Conservation (phyloP, 2,113 vertebrate genomes). For the Cavia porcellus region DNA sequence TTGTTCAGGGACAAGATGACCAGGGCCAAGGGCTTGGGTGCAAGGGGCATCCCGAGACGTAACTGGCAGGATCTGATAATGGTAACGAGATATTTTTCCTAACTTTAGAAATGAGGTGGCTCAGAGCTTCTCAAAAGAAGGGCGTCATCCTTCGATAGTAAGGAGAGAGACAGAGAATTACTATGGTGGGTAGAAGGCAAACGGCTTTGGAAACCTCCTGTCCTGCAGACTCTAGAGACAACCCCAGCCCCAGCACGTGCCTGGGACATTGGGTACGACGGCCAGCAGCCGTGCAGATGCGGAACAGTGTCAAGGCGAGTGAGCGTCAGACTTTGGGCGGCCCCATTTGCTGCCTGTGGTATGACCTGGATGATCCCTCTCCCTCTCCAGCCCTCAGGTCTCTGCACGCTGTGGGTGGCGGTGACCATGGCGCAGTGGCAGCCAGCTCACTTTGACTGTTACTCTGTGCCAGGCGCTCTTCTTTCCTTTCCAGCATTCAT, state of each 20-base stretch:
- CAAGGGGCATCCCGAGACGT: background rate
- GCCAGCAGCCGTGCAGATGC: no score
- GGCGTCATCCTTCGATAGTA: background rate
- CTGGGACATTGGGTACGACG: background rate
- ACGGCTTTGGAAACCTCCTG: background rate
- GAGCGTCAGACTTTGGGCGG: background rate
- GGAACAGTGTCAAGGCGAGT: background rate
- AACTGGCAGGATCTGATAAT: background rate
- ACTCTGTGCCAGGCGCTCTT: background rate
- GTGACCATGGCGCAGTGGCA: background rate
- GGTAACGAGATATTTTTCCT: background rate
- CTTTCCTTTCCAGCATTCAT: background rate
- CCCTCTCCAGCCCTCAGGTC: background rate
- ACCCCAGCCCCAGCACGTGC: rapidly evolving
- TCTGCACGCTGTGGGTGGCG: background rate
- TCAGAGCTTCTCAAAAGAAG: background rate
- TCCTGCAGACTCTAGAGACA: background rate
- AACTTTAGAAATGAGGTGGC: constrained; percentile 7
- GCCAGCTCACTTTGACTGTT: background rate
- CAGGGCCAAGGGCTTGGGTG: background rate
- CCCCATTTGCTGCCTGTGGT: background rate
- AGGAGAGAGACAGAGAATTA: background rate
- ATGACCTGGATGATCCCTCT: background rate
- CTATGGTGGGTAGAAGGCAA: background rate
- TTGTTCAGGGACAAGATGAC: background rate